Percentiles rank a stretch among this genome's conserved stretches.
Evolutionary conservation across 2,888 invertebrate species (phyloP).

Genomic region (Pristionchus mayeri): DNA sequence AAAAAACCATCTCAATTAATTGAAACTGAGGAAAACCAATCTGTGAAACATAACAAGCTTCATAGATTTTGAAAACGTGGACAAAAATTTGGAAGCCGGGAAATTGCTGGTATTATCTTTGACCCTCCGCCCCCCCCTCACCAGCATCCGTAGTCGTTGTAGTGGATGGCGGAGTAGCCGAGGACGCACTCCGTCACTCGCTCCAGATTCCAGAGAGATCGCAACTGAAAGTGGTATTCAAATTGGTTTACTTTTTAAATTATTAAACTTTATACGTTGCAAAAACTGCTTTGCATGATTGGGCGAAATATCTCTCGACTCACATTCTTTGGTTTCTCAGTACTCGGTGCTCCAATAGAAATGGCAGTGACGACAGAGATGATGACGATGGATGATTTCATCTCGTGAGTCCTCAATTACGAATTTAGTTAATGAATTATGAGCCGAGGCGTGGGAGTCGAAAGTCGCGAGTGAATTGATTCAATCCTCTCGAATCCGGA

Average conservation of each 20-base stretch:
- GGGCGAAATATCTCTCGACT: not conserved
- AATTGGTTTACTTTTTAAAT: not conserved
- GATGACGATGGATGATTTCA: slow-evolving; percentile 30
- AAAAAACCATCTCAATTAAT: not conserved
- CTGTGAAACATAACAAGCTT: too few relatives aligned
- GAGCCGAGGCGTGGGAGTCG: not conserved
- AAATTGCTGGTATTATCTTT: not conserved
- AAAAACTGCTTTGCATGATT: too few relatives aligned
- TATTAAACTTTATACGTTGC: too few relatives aligned
- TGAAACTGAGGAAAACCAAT: too few relatives aligned
- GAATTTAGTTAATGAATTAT: slow-evolving; percentile 16
- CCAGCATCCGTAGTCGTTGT: slow-evolving; percentile 74
- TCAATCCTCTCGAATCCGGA: not conserved
- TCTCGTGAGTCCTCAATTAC: not conserved
- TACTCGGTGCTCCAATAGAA: not conserved
- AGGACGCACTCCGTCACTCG: slow-evolving; percentile 71
- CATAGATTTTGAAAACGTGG: too few relatives aligned
- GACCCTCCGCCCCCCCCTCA: not conserved
- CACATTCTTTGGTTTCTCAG: not conserved
- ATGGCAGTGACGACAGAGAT: not conserved
- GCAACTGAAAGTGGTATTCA: slow-evolving; percentile 15
- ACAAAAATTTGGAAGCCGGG: too few relatives aligned
- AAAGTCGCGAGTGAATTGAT: not conserved
- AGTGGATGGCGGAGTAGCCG: slow-evolving; percentile 69
- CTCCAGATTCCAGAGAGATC: slow-evolving; percentile 73